Conservation (phyloP, 2,888 invertebrate genomes). For the Andrena praecox region DNA sequence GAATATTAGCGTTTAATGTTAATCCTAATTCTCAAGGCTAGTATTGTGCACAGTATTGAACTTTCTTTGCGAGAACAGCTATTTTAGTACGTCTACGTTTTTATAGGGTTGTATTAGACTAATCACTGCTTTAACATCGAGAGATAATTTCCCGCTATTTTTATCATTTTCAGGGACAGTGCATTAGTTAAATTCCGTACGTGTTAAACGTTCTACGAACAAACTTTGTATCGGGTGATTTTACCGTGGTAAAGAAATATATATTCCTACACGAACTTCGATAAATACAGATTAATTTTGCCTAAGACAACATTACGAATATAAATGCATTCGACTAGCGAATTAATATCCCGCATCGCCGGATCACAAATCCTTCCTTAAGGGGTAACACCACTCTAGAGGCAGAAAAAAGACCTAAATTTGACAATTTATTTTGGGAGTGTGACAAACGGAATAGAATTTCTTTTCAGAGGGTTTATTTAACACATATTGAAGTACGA, state of each 20-base stretch:
- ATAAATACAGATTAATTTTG: constrained; percentile 76
- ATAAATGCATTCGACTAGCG: background rate
- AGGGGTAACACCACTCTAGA: too few relatives aligned
- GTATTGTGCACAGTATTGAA: constrained; percentile 26
- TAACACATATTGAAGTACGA: too few relatives aligned
- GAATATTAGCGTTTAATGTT: constrained; percentile 23
- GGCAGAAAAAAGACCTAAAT: too few relatives aligned
- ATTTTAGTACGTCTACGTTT: constrained; percentile 20
- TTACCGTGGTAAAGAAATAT: constrained; percentile 16
- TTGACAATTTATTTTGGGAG: too few relatives aligned
- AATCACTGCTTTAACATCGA: background rate
- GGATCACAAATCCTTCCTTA: background rate
- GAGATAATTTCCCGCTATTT: background rate
- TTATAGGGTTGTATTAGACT: constrained; percentile 3
- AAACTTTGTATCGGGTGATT: constrained; percentile 2
- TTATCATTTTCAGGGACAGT: constrained; percentile 2
- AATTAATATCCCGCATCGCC: background rate
- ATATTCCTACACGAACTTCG: constrained; percentile 30
- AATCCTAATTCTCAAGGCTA: constrained; percentile 22
- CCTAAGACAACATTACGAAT: background rate
- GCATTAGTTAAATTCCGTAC: constrained; percentile 3
- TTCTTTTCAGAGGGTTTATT: too few relatives aligned
- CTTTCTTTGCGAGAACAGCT: background rate
- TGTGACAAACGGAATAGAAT: too few relatives aligned
- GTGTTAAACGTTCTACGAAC: background rate